A percentile compares a stretch with the other conserved stretches of the same genome.
Conservation (phyloP, 2,797 vertebrate genomes). For the Spinus pinus region DNA sequence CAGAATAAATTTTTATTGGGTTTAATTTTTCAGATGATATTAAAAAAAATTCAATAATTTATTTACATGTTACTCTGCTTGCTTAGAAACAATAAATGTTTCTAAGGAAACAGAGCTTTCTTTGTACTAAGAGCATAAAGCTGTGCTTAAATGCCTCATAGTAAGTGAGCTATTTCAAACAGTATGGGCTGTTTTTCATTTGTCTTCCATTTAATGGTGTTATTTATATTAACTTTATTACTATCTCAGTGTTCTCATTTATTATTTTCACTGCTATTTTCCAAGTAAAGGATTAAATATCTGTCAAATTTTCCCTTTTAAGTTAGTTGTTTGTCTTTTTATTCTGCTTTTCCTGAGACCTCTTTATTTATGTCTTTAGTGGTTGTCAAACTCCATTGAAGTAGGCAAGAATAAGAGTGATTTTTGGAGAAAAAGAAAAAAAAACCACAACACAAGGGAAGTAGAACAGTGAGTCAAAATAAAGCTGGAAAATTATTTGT, state of each 20-base stretch:
- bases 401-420: neutral
- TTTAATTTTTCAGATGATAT: neutral
- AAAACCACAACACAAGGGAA: neutral
- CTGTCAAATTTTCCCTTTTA: neutral
- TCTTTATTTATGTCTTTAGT: neutral
- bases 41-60: neutral
- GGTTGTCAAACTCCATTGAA: neutral
- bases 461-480: accelerated
- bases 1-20: neutral
- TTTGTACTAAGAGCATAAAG: neutral
- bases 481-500: neutral
- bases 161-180: neutral
- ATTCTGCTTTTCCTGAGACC: neutral
- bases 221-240: neutral
- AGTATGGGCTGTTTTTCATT: neutral
- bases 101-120: neutral
- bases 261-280: neutral
- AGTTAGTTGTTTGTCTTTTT: neutral
- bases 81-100: too few species aligned
- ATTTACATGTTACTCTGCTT: neutral
- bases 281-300: neutral
- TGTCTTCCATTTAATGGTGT: neutral
- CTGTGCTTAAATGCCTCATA: neutral
- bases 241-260: neutral
- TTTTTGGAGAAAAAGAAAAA: neutral